phyloP scores from a whole-genome alignment of 2,888 invertebrate species.

The Bruchidius siliquastri region DNA sequence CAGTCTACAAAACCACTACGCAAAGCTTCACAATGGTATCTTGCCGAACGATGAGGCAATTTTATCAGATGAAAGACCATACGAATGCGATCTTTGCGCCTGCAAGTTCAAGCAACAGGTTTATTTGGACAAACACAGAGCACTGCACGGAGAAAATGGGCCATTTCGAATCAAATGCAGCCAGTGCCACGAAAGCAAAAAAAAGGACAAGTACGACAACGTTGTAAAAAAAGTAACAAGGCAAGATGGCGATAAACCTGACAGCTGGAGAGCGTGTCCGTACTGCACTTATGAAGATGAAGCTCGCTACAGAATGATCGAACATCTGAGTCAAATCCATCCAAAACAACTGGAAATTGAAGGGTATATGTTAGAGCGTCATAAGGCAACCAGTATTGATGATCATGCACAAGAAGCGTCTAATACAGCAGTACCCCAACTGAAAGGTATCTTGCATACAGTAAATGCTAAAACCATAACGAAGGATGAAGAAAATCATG shows the following conservation, averaged over 20 bases:
- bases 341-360: not conserved
- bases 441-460: too few relatives aligned
- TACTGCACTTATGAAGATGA: not conserved
- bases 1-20: not conserved
- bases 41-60: not conserved
- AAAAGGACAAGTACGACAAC: not conserved
- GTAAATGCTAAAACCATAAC: too few relatives aligned
- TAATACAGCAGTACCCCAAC: too few relatives aligned
- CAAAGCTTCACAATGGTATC: not conserved
- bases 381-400: too few relatives aligned
- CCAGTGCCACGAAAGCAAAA: not conserved
- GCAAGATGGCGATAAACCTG: not conserved
- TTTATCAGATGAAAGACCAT: not conserved
- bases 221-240: too few relatives aligned
- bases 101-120: not conserved
- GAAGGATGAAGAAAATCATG: too few relatives aligned
- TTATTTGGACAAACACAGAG: not conserved
- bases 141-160: not conserved
- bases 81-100: not conserved
- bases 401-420: too few relatives aligned
- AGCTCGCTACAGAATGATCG: not conserved
- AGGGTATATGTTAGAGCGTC: not conserved
- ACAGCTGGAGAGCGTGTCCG: not conserved
- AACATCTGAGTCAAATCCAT: not conserved
- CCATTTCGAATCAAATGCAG: not conserved